These are phyloP conservation scores for Pyrgus malvae DNA, from an alignment of 2,888 invertebrate species.

Conservation along the genomic window DNA sequence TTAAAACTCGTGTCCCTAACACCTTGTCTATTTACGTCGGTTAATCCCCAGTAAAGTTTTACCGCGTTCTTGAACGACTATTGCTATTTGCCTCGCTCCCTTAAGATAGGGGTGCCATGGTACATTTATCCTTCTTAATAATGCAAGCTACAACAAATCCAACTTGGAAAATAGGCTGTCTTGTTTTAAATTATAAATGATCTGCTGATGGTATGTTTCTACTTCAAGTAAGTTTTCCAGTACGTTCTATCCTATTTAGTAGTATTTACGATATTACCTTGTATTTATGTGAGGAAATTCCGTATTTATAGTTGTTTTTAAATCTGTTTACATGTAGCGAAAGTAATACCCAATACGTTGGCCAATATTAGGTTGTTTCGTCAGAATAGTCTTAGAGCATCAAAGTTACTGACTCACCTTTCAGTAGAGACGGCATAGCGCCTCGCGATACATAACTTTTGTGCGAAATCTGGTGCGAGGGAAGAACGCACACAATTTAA, in stretches of 20 bases:
- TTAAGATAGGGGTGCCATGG: slow-evolving; percentile 11
- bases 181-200: slow-evolving; percentile 24
- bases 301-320: too few species aligned
- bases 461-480: too few species aligned
- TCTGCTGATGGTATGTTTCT: slow-evolving; percentile 3
- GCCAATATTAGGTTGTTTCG: too few species aligned
- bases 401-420: too few species aligned
- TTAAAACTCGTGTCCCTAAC: not conserved
- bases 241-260: not conserved
- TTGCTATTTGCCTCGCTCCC: slow-evolving; percentile 2
- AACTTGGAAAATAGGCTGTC: slow-evolving; percentile 18
- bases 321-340: too few species aligned
- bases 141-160: slow-evolving; percentile 19
- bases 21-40: slow-evolving; percentile 12
- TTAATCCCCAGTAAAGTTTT: slow-evolving; percentile 18
- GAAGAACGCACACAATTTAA: too few species aligned
- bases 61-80: slow-evolving; percentile 13
- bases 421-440: too few species aligned
- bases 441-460: too few species aligned
- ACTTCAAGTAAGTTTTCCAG: not conserved
- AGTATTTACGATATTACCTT: too few species aligned
- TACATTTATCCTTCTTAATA: slow-evolving; percentile 24
- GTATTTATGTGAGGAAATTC: too few species aligned
- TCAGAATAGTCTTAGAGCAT: too few species aligned
- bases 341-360: too few species aligned